Conservation (phyloP, 37 sponge, comb jelly and placozoan species). For the Aplysina aerophoba region DNA sequence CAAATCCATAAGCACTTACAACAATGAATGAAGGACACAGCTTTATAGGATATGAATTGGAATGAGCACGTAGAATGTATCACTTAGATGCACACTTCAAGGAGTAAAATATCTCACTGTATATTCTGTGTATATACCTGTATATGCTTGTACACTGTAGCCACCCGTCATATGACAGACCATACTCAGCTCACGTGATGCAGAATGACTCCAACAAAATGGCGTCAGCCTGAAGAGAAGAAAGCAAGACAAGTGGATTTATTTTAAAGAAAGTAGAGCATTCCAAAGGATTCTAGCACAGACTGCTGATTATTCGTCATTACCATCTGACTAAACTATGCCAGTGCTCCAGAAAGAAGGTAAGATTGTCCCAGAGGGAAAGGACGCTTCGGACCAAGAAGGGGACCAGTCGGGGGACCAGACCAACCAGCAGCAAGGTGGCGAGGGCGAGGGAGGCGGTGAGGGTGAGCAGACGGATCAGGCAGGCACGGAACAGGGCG, state of each 20-base stretch:
- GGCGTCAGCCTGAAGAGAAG: conserved; percentile 18
- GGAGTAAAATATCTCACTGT: too few species aligned
- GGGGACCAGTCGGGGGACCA: conserved; percentile 6
- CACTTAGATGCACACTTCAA: too few species aligned
- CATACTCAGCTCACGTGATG: conserved; percentile 16
- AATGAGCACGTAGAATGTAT: too few species aligned
- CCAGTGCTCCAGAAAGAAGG: conserved; percentile 17
- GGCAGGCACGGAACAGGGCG: not conserved
- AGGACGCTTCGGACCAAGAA: not conserved
- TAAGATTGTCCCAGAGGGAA: conserved; percentile 18
- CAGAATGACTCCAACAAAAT: conserved; percentile 8
- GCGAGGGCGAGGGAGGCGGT: not conserved
- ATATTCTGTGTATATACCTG: too few species aligned
- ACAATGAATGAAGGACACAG: too few species aligned
- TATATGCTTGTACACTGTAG: too few species aligned
- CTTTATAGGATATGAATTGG: too few species aligned
- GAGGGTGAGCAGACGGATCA: not conserved
- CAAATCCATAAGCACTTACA: too few species aligned
- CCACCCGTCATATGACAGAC: too few species aligned
- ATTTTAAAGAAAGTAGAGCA: conserved; percentile 5
- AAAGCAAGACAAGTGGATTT: conserved; percentile 14
- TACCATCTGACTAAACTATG: conserved; percentile 6
- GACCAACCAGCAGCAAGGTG: conserved; percentile 4
- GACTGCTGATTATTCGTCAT: conserved; percentile 18
- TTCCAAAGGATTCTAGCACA: conserved; percentile 20